A percentile compares a stretch with the other conserved stretches of the same genome.
phyloP scores from a whole-genome alignment of 1,140 invertebrate species.

The Pseudachorutes palmiensis region DNA sequence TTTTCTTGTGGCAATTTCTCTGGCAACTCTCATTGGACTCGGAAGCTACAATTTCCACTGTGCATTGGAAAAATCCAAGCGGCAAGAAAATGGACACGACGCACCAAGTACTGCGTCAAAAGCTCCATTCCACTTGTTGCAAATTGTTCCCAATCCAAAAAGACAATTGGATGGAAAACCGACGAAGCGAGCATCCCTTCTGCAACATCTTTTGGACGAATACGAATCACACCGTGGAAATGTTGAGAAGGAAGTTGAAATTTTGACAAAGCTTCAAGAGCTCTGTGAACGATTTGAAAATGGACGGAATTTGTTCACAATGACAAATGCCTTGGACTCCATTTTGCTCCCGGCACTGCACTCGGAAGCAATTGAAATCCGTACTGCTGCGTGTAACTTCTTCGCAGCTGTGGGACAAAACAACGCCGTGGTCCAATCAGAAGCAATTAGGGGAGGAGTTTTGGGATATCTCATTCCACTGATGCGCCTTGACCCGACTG shows the following conservation, averaged over 20 bases:
- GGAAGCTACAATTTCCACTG: no score
- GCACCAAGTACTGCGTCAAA: no score
- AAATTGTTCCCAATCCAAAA: no score
- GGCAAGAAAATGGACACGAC: no score
- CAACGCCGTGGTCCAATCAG: slow-evolving; percentile 64
- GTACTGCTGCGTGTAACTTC: slow-evolving; percentile 52
- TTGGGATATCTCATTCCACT: slow-evolving; percentile 53
- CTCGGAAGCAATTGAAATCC: slow-evolving; percentile 50
- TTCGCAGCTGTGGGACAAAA: slow-evolving; percentile 61
- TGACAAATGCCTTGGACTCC: slow-evolving; percentile 26
- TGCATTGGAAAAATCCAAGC: no score
- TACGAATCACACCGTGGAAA: no score
- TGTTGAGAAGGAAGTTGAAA: slow-evolving; percentile 31
- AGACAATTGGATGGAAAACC: no score
- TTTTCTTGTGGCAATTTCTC: no score
- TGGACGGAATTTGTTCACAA: slow-evolving; percentile 31
- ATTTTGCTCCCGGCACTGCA: slow-evolving; percentile 61
- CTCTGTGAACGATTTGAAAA: slow-evolving; percentile 36
- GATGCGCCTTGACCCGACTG: slow-evolving; percentile 48
- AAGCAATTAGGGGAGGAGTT: slow-evolving; percentile 55
- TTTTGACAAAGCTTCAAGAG: slow-evolving; percentile 33
- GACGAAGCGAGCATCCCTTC: no score
- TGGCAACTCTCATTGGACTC: no score
- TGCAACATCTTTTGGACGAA: no score
- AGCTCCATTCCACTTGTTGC: no score